Conservation (phyloP, 2,113 vertebrate genomes). For the Ceyx melanurus region DNA sequence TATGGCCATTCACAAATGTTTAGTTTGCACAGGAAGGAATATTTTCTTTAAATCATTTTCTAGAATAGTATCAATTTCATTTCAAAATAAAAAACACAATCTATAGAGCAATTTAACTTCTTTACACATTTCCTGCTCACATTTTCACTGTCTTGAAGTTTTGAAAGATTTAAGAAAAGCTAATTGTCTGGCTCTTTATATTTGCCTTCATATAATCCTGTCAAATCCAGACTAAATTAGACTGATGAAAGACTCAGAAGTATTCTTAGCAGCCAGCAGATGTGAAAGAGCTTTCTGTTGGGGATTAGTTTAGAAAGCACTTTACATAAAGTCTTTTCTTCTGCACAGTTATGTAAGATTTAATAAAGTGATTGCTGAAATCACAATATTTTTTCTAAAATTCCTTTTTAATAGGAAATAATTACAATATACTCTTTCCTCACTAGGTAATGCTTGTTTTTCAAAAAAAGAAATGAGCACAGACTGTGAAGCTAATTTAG, state of each 20-base stretch:
- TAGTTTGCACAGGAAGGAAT: background rate
- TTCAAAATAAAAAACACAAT: background rate
- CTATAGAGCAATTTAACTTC: background rate
- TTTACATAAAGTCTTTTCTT: slow-evolving; percentile 32
- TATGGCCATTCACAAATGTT: background rate
- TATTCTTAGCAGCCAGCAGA: slow-evolving; percentile 60
- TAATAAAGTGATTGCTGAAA: background rate
- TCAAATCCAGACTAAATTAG: slow-evolving; percentile 47
- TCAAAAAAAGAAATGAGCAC: background rate
- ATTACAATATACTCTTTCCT: background rate
- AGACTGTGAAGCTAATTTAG: background rate
- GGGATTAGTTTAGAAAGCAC: slow-evolving; percentile 35
- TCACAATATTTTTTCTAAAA: background rate
- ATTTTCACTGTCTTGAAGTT: background rate
- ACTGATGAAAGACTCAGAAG: slow-evolving; percentile 29
- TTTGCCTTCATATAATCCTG: slow-evolving; percentile 35
- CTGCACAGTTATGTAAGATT: slow-evolving; percentile 4
- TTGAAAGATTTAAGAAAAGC: background rate
- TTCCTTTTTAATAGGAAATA: background rate
- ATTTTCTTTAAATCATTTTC: background rate
- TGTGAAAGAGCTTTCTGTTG: slow-evolving; percentile 30
- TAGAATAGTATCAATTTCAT: background rate
- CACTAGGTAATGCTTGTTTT: background rate
- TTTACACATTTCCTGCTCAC: background rate
- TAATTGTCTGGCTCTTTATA: background rate